A percentile compares a stretch with the other conserved stretches of the same genome.
Conservation (phyloP, 2,113 vertebrate genomes). For the Podocnemis expansa region DNA sequence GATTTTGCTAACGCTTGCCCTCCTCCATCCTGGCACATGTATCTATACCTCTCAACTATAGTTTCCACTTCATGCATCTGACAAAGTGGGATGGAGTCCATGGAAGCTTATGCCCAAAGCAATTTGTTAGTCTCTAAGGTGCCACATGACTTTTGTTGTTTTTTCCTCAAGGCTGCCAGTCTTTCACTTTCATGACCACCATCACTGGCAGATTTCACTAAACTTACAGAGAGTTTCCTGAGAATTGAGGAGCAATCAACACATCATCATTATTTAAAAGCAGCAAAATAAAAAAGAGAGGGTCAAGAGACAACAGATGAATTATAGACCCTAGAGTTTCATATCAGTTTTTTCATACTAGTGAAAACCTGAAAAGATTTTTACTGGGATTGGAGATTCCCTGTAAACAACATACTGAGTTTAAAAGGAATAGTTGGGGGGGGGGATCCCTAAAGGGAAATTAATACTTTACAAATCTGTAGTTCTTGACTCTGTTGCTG, state of each 20-base stretch:
- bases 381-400: neutral
- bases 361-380: neutral
- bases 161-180: too few relatives aligned
- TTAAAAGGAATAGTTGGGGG: neutral
- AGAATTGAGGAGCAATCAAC: neutral
- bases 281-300: neutral
- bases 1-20: too few relatives aligned
- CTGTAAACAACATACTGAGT: neutral
- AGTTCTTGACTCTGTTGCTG: neutral
- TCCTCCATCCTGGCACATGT: too few relatives aligned
- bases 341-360: neutral
- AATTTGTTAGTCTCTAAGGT: too few relatives aligned
- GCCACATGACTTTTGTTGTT: too few relatives aligned
- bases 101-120: too few relatives aligned
- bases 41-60: too few relatives aligned
- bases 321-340: neutral
- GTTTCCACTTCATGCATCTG: too few relatives aligned
- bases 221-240: too few relatives aligned
- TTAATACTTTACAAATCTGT: neutral
- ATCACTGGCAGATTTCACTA: neutral
- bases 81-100: too few relatives aligned
- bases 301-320: neutral
- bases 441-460: neutral
- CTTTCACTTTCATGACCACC: neutral
- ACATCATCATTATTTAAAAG: neutral